These are phyloP conservation scores for Spodoptera litura DNA, from an alignment of 1,140 invertebrate species.

Conservation along the genomic window DNA sequence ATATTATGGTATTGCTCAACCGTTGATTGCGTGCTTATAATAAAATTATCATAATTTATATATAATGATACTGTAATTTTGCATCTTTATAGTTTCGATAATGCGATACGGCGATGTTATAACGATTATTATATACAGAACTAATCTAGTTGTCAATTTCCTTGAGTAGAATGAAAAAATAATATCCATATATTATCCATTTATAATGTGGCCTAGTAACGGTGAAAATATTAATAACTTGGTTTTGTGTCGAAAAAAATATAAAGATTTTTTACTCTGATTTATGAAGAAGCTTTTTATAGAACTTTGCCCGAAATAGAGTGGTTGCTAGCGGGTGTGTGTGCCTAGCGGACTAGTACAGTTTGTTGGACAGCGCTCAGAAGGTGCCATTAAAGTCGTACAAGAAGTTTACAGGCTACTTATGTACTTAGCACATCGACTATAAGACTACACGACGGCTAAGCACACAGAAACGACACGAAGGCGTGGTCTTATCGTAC, in stretches of 20 bases:
- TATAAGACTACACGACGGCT: constrained; percentile 9
- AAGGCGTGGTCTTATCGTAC: constrained; percentile 19
- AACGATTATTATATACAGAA: constrained; percentile 28
- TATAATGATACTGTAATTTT: constrained; percentile 36
- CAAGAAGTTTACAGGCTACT: constrained; percentile 26
- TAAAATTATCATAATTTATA: constrained; percentile 45
- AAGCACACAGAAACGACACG: constrained; percentile 6
- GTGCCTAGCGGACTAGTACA: neutral
- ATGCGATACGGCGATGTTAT: constrained; percentile 16
- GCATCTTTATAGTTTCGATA: constrained; percentile 39
- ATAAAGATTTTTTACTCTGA: constrained; percentile 13
- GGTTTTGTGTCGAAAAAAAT: neutral
- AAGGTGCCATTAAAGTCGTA: constrained; percentile 3
- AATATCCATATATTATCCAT: constrained; percentile 4
- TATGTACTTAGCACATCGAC: constrained; percentile 12
- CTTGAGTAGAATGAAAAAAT: neutral
- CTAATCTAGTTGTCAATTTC: constrained; percentile 34
- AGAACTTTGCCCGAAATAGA: constrained; percentile 3
- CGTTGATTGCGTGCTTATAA: constrained; percentile 34
- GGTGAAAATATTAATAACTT: constrained; percentile 32
- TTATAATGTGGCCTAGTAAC: constrained; percentile 29
- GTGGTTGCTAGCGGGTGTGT: neutral
- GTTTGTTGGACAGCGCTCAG: neutral
- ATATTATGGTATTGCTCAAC: constrained; percentile 1
- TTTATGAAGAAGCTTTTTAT: constrained; percentile 9